A percentile compares a stretch with the other conserved stretches of the same genome.
Conservation (phyloP, 2,113 vertebrate genomes). For the Peucedramus taeniatus region DNA sequence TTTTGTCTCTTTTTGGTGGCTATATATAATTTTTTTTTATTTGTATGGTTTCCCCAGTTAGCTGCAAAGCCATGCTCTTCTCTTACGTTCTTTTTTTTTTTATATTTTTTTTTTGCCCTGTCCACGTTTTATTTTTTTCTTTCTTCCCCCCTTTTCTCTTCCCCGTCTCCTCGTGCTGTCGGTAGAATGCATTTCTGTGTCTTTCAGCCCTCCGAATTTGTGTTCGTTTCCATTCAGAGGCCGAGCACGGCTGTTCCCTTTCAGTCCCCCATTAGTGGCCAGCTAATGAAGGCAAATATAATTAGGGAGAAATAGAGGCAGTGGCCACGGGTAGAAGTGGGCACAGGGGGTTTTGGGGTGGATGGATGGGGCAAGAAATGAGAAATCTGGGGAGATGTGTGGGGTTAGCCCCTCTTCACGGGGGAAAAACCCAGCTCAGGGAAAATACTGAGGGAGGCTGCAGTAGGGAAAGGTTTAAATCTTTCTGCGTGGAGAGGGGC, state of each 20-base stretch:
- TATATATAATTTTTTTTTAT: slow-evolving; percentile 58
- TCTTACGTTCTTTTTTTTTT: slow-evolving; percentile 34
- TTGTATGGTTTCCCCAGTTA: slow-evolving; percentile 82
- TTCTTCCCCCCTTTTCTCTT: slow-evolving; percentile 17
- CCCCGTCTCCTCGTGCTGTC: slow-evolving; percentile 67
- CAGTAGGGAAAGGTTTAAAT: background rate
- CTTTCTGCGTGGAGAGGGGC: background rate
- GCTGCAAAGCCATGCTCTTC: slow-evolving; percentile 82
- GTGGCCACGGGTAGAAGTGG: background rate
- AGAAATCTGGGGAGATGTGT: background rate
- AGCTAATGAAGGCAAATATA: background rate
- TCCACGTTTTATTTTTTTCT: slow-evolving; percentile 19
- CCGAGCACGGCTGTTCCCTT: background rate
- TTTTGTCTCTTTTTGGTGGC: slow-evolving; percentile 74
- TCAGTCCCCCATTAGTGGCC: slow-evolving; percentile 32
- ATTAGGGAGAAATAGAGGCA: background rate
- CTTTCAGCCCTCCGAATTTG: slow-evolving; percentile 77
- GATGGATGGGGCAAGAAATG: background rate
- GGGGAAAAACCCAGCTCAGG: background rate
- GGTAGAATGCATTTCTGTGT: slow-evolving; percentile 91
- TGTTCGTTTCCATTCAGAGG: slow-evolving; percentile 73
- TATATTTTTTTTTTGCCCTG: background rate
- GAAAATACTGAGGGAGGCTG: background rate
- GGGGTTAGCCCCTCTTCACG: background rate
- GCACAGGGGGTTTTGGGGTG: background rate